Conservation (phyloP, 2,113 vertebrate genomes). For the Typhlomys cinereus region DNA sequence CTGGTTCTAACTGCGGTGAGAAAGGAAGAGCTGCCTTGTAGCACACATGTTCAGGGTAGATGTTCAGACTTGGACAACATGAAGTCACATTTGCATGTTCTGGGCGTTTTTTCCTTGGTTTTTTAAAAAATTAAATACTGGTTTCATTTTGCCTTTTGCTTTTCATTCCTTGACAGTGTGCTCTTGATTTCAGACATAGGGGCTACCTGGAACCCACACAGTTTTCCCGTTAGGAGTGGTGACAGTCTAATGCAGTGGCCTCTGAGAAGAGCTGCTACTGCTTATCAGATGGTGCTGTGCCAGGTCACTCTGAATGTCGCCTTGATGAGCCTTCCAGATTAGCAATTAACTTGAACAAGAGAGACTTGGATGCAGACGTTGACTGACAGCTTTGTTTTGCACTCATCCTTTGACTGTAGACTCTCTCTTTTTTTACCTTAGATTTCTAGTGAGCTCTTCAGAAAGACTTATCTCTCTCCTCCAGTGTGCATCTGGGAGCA, state of each 20-base stretch:
- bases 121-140: not conserved
- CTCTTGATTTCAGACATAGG: not conserved
- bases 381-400: not conserved
- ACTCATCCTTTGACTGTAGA: not conserved
- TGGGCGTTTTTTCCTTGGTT: not conserved
- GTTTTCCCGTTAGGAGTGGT: not conserved
- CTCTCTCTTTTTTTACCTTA: constrained; percentile 42
- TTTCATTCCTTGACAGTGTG: not conserved
- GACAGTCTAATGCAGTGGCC: not conserved
- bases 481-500: constrained; percentile 61
- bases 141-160: constrained; percentile 29
- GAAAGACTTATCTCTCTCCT: constrained; percentile 36
- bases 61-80: not conserved
- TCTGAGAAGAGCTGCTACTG: not conserved
- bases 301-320: not conserved
- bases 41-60: not conserved
- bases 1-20: not conserved
- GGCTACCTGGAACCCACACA: not conserved
- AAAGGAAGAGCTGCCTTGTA: not conserved
- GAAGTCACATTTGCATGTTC: not conserved
- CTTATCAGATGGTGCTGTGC: not conserved
- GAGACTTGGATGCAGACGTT: not conserved
- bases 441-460: constrained; percentile 31
- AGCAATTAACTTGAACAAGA: not conserved
- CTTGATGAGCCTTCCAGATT: not conserved